Conservation (phyloP, 2,113 vertebrate genomes). For the Spea bombifrons region DNA sequence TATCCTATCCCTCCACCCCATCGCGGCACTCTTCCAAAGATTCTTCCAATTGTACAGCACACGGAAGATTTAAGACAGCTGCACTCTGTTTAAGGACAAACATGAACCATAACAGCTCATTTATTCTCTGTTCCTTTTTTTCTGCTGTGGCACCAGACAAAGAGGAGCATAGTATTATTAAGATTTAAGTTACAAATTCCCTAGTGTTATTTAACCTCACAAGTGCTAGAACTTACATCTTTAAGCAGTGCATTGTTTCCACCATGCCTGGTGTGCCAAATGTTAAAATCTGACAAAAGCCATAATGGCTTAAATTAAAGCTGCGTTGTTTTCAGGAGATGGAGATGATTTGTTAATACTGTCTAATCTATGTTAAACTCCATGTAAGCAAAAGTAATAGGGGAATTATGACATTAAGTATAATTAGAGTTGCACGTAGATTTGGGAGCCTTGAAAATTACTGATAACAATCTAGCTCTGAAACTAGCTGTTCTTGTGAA, state of each 20-base stretch:
- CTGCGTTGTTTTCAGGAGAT: neutral
- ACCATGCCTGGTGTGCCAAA: neutral
- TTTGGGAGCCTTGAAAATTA: too few species aligned
- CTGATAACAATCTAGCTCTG: too few species aligned
- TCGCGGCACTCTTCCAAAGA: conserved; percentile 3
- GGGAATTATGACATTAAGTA: neutral
- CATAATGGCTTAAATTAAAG: neutral
- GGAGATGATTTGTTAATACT: neutral
- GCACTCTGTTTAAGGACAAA: neutral
- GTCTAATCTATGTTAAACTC: neutral
- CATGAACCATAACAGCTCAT: neutral
- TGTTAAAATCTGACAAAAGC: neutral
- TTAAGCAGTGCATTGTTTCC: neutral
- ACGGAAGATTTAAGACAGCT: neutral
- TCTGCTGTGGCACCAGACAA: neutral
- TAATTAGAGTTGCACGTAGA: too few species aligned
- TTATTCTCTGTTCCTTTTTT: neutral
- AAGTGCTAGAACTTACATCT: neutral
- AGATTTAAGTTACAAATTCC: neutral
- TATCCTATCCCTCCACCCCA: neutral
- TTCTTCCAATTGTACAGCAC: neutral
- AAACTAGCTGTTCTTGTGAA: too few species aligned
- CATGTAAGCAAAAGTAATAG: neutral
- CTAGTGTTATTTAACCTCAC: neutral
- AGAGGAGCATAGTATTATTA: neutral